Percentiles rank a stretch among this genome's conserved stretches.
phyloP scores from a whole-genome alignment of 2,888 invertebrate genomes.

The Acanthosepion pharaonis region DNA sequence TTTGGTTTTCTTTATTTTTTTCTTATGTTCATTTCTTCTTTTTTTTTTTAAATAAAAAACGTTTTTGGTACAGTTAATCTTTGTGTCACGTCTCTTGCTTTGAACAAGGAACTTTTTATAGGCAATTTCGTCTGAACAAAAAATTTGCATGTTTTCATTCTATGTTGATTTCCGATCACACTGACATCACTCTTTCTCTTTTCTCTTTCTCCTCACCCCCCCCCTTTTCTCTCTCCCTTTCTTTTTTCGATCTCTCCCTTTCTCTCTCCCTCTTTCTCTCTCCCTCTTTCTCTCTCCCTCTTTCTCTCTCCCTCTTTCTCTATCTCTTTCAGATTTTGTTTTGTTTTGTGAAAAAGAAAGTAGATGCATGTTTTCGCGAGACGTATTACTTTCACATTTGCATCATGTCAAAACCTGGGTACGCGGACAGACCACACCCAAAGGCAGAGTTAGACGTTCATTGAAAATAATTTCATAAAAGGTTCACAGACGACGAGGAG shows the following conservation, averaged over 20 bases:
- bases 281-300: neutral
- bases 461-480: neutral
- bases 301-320: neutral
- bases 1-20: no score
- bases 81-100: neutral
- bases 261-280: no score
- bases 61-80: neutral
- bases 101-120: neutral
- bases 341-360: neutral
- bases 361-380: neutral
- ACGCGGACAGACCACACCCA: slow-evolving; percentile 13
- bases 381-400: neutral
- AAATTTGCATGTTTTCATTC: neutral
- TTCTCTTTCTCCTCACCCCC: no score
- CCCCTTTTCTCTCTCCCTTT: no score
- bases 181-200: neutral
- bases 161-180: neutral
- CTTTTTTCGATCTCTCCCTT: no score
- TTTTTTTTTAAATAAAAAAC: neutral
- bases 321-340: neutral
- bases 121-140: neutral
- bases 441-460: neutral
- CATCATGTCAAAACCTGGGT: neutral
- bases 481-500: neutral
- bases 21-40: neutral